These are phyloP conservation scores for Ellobium chinense DNA, from an alignment of 2,888 invertebrate species.

Conservation along the genomic window DNA sequence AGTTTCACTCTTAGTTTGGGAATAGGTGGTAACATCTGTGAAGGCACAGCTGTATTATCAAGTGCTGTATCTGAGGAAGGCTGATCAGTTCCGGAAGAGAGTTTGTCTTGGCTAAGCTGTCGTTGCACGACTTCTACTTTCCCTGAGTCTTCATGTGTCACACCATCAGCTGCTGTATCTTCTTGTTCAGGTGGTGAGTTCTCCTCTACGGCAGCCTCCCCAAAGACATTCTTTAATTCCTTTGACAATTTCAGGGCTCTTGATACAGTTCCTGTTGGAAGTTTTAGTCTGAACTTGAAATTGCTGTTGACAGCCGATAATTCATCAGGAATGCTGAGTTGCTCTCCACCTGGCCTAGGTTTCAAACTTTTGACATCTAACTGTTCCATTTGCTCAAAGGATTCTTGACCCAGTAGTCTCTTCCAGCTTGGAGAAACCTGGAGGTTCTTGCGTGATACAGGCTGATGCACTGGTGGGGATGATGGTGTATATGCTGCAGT, in stretches of 20 bases:
- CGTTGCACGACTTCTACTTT: too few species aligned
- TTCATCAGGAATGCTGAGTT: not conserved
- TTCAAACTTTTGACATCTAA: not conserved
- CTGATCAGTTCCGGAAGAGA: too few species aligned
- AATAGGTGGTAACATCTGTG: not conserved
- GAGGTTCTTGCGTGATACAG: not conserved
- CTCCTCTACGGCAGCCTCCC: not conserved
- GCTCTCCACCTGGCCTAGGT: not conserved
- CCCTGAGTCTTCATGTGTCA: too few species aligned
- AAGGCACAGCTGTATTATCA: not conserved
- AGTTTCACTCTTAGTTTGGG: constrained; percentile 23
- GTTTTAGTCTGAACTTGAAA: constrained; percentile 33
- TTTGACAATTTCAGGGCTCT: not conserved
- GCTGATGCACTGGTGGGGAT: not conserved
- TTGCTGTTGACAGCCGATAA: not conserved
- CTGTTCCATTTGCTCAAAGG: not conserved
- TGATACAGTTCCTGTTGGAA: not conserved
- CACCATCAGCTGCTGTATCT: too few species aligned
- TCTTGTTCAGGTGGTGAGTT: not conserved
- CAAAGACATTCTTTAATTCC: constrained; percentile 8
- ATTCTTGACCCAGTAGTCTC: constrained; percentile 10
- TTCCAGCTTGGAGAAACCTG: constrained; percentile 27
- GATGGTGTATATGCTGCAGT: too few species aligned
- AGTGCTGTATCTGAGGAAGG: too few species aligned
- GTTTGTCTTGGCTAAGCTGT: too few species aligned